Percentiles rank a stretch among this genome's conserved stretches.
phyloP scores from a whole-genome alignment of 2,888 invertebrate species.

The Didymodactylos carnosus region DNA sequence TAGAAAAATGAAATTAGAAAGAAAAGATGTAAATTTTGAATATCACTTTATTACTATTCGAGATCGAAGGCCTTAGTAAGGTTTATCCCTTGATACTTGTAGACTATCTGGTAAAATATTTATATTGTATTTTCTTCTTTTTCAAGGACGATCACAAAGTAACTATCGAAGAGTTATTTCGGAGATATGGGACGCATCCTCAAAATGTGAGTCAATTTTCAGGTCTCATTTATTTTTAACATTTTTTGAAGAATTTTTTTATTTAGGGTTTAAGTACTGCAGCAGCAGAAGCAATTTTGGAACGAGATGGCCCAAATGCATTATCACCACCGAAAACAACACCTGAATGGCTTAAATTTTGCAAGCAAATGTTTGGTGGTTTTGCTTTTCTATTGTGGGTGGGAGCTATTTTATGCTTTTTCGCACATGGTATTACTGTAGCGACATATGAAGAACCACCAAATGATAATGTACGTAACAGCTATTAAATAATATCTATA shows the following conservation, averaged over 20 bases:
- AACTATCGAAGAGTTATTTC: not conserved
- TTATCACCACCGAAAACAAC: conserved; percentile 44
- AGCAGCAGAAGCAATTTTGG: conserved; percentile 18
- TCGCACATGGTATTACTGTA: conserved; percentile 21
- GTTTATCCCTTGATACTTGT: no score
- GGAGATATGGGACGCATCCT: not conserved
- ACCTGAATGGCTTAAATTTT: conserved; percentile 97
- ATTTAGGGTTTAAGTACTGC: conserved; percentile 11
- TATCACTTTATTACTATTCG: no score
- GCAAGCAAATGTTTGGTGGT: conserved; percentile 92
- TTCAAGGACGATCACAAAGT: not conserved
- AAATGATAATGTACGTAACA: conserved; percentile 19
- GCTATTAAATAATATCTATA: no score
- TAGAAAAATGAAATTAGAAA: no score
- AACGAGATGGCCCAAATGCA: conserved; percentile 22
- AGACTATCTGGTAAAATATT: no score
- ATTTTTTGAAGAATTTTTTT: conserved; percentile 50
- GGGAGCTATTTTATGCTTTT: conserved; percentile 51
- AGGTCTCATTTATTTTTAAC: no score
- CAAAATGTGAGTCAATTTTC: no score
- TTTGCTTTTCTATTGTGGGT: conserved; percentile 82
- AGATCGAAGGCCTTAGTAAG: no score
- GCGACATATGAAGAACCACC: conserved; percentile 19
- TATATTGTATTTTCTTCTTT: no score
- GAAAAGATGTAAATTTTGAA: no score